A percentile compares a stretch with the other conserved stretches of the same genome.
Evolutionary conservation across 2,797 vertebrate species (phyloP).

Genomic region (Paguma larvata): DNA sequence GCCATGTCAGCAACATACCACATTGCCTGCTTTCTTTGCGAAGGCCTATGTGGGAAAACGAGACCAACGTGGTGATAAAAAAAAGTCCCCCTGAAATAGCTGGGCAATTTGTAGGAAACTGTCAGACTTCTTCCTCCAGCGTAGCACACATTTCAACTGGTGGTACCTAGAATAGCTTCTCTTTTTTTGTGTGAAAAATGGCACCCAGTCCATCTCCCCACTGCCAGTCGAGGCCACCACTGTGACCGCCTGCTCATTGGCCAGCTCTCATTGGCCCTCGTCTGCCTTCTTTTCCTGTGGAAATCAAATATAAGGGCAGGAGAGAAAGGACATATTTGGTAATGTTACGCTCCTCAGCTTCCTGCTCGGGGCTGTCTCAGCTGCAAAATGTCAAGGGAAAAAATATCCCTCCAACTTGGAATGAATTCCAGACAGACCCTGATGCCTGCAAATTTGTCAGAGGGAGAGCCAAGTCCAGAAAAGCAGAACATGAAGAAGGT

Average conservation of each 20-base stretch:
- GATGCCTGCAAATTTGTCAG: slow-evolving; percentile 90
- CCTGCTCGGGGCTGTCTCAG: slow-evolving; percentile 88
- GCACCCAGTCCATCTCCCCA: slow-evolving; percentile 74
- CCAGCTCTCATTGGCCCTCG: slow-evolving; percentile 69
- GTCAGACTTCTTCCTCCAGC: slow-evolving; percentile 23
- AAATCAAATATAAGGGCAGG: slow-evolving; percentile 88
- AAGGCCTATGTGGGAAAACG: neutral
- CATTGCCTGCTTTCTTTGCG: neutral
- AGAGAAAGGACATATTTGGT: slow-evolving; percentile 91
- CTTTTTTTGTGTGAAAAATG: slow-evolving; percentile 66
- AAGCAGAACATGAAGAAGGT: slow-evolving; percentile 89
- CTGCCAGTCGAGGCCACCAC: slow-evolving; percentile 68
- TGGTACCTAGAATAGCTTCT: slow-evolving; percentile 77
- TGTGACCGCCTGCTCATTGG: slow-evolving; percentile 78
- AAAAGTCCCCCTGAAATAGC: slow-evolving; percentile 4
- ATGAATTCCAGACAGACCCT: slow-evolving; percentile 91
- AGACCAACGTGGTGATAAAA: neutral
- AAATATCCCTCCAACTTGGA: slow-evolving; percentile 88
- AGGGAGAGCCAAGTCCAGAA: slow-evolving; percentile 88
- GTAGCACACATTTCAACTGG: neutral
- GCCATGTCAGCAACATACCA: neutral
- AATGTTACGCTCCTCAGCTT: slow-evolving; percentile 87
- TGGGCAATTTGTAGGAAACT: slow-evolving; percentile 7
- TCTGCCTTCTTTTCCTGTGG: slow-evolving; percentile 88
- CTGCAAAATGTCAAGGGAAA: slow-evolving; percentile 89